Evolutionary conservation across 2,888 invertebrate species (phyloP), one percentile per base, ranked within the genome.

Genomic region (Prosopocoilus inquinatus): DNA sequence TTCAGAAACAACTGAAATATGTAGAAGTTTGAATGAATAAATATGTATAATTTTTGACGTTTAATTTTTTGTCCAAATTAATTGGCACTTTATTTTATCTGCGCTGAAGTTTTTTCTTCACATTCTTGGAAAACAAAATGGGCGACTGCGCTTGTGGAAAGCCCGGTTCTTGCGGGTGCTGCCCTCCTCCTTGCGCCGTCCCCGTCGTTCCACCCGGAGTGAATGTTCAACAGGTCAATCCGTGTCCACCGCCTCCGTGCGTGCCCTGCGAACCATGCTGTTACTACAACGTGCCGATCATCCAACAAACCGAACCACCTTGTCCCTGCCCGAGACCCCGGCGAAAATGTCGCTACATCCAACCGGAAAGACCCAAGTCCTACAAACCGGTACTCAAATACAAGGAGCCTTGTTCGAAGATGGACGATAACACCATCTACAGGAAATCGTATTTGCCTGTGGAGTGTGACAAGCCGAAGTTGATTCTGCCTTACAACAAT

Each of bases 381-480:
- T 84, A 80, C 67, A 83, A 83, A 0, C 84, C 84, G 0, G 75
- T 79, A 0, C 75, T 81, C 1, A 79, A 78, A 63, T 86, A 85
- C 67, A 71, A 79, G 68, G 81, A 81, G 46, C 86, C 87, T 0
- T 76, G 79, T 0, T 79, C 82, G 0, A 82, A 80, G 0, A 79
- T 87, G 66, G 85, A 85, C 56, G 74, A 75, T 46, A 80, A 82
- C 60, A 88, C 88, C 12, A 84, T 87, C 0, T 87, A 88, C 71
- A 83, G 83, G 55, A 79, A 85, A 63, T 87, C 87, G 0, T 88
- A 83, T 65, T 73, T 84, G 13, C 84, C 84, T 2, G 77, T 78
- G 33, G 85, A 70, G 36, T 65, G 63, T 1, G 70, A 69, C 3
- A 70, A 67, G 57, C 67, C 70, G 0, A 66, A 67, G 2, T 70